Conservation (phyloP, 2,113 vertebrate genomes). For the Sceloporus undulatus region DNA sequence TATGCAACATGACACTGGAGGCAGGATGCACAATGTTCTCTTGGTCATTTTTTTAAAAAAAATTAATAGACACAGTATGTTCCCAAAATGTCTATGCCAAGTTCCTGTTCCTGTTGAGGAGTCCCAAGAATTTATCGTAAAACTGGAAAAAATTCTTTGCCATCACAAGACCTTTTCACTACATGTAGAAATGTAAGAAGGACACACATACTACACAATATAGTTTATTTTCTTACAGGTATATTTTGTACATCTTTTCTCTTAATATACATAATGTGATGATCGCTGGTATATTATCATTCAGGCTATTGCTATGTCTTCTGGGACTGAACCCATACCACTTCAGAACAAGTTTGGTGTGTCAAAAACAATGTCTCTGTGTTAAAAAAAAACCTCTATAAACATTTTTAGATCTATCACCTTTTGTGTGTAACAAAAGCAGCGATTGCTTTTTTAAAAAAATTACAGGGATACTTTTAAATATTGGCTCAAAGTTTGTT, state of each 20-base stretch:
- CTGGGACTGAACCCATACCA: not conserved
- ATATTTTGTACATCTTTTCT: not conserved
- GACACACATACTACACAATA: not conserved
- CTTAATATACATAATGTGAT: not conserved
- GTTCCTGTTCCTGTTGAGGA: conserved; percentile 12
- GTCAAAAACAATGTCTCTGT: no score
- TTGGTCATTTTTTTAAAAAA: not conserved
- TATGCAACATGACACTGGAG: not conserved
- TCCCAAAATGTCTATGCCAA: conserved; percentile 24
- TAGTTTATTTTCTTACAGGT: not conserved
- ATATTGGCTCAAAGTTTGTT: not conserved
- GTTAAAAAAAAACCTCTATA: not conserved
- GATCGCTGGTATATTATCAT: not conserved
- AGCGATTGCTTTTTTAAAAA: not conserved
- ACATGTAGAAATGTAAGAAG: not conserved
- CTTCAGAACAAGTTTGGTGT: not conserved
- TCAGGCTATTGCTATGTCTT: not conserved
- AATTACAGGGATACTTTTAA: not conserved
- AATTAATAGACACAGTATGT: not conserved
- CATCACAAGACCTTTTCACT: not conserved
- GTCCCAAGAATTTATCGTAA: conserved; percentile 42
- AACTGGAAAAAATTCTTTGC: conserved; percentile 5
- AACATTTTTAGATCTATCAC: not conserved
- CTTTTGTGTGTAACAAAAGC: not conserved
- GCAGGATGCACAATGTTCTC: not conserved